Evolutionary conservation across 1,140 invertebrate genomes (phyloP), one percentile per base, ranked within the genome.

Genomic region (Carposina sasakii): DNA sequence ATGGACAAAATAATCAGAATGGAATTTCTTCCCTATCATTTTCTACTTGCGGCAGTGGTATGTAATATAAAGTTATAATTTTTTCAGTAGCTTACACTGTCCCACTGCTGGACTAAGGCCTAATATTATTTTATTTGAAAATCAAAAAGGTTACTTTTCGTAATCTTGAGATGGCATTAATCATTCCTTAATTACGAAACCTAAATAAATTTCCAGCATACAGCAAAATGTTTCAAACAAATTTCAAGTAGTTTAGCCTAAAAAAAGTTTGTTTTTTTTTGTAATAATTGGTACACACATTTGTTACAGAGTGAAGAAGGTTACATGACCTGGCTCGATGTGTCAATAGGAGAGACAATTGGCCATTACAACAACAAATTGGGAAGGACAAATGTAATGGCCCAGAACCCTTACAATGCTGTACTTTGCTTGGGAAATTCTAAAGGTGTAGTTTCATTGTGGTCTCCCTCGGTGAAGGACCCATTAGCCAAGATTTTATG

Each of bases 1-100:
- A 84, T 99, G 74, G 88, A 95, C 67, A 89, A 90, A 57, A 91
- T 96, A 3, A 87, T 93, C 9, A 86, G 90, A 36, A 85, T 99
- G 78, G 96, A 99, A 76, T 99, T 98, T 86, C 86, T 99, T 16
- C 98, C 98, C 0, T 98, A 98, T 85, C 98, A 99, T 78, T 99
- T 99, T 81, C 88, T 99, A 10, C 86, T 99, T 16, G 93, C 92
- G n/a, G 89, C 91, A 55, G 90, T 90, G 28, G 94, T 96, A 78
- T 88, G 88, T 89, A 59, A 50, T 45, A 53, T 34, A 22, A 41
- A 44, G n/a, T n/a, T n/a, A n/a, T n/a, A n/a, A n/a, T n/a, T n/a
- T n/a, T n/a, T n/a, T n/a, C n/a, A n/a, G n/a, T n/a, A n/a, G n/a
- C n/a, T n/a, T n/a, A n/a, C n/a, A n/a, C n/a, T n/a, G n/a, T n/a